Evolutionary conservation across 2,888 invertebrate species (phyloP), one percentile per base, ranked within the genome.

Genomic region (Notodonta dromedarius): DNA sequence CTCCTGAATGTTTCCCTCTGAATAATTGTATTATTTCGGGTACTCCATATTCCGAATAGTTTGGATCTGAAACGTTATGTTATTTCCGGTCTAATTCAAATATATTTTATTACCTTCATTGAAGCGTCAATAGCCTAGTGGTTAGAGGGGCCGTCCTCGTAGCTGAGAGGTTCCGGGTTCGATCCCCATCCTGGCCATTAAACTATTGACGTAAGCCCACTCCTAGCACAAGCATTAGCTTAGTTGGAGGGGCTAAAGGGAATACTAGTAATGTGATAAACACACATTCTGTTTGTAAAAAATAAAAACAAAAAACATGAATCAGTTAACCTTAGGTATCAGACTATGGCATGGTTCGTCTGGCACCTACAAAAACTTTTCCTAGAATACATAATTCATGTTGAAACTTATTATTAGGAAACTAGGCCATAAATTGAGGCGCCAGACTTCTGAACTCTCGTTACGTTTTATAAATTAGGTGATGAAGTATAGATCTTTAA

Each of bases 341-440:
- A 1, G 24, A 24, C 35, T 35, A 35, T 7, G 7, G 35, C 35
- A 6, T 5, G 9, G 4, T 4, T 11, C 44, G 11, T 51, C n/a
- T 11, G 12, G 11, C 51, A 51, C 24, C 4, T 9, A 57, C 63
- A 50, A 62, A 60, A 71, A 73, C 55, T 63, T 78, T 77, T 74
- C 63, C 54, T 58, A 50, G 60, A 70, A 76, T 71, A 70, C 70
- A 80, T 78, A 76, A 81, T 62, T 70, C 70, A 71, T 69, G 72
- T 76, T 75, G 66, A 69, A 80, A 75, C 73, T 72, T 74, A 63
- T 77, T 76, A 71, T 69, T 70, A 70, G 70, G 67, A 74, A 76
- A 70, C 73, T 66, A 73, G 70, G 69, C 59, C 73, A 70, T 69
- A 61, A 67, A 68, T 65, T 59, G 58, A 63, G 54, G 52, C 46